A percentile compares a stretch with the other conserved stretches of the same genome.
Evolutionary conservation across 2,797 vertebrate genomes (phyloP).

Genomic region (Neopelma chrysocephalum): DNA sequence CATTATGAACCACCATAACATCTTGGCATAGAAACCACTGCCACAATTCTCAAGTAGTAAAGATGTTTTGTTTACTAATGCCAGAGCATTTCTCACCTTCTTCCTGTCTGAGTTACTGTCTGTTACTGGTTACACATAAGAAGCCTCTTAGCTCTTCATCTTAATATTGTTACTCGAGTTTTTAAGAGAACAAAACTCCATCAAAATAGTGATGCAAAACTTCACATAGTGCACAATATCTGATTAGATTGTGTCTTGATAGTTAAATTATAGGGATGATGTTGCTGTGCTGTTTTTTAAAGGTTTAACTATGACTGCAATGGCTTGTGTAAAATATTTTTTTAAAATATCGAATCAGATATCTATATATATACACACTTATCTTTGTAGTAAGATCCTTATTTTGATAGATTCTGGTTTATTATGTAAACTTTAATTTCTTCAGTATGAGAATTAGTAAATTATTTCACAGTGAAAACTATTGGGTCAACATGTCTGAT

Average conservation of each 20-base stretch:
- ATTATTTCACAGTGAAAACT: neutral
- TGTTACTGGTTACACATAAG: neutral
- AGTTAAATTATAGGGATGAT: neutral
- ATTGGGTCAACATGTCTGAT: neutral
- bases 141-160: neutral
- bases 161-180: neutral
- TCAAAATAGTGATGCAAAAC: neutral
- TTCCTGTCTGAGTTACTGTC: neutral
- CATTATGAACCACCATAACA: neutral
- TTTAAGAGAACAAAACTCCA: neutral
- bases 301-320: neutral
- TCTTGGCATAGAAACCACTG: neutral
- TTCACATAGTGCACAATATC: neutral
- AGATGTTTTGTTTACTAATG: neutral
- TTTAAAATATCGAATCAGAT: rapidly evolving
- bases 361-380: neutral
- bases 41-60: neutral
- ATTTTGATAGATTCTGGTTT: neutral
- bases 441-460: neutral
- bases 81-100: neutral
- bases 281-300: neutral
- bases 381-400: neutral
- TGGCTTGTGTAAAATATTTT: neutral
- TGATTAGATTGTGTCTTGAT: neutral
- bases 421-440: neutral